Percentiles rank a stretch among this genome's conserved stretches.
Evolutionary conservation across 2,113 vertebrate genomes (phyloP).

Genomic region (Delphinapterus leucas): DNA sequence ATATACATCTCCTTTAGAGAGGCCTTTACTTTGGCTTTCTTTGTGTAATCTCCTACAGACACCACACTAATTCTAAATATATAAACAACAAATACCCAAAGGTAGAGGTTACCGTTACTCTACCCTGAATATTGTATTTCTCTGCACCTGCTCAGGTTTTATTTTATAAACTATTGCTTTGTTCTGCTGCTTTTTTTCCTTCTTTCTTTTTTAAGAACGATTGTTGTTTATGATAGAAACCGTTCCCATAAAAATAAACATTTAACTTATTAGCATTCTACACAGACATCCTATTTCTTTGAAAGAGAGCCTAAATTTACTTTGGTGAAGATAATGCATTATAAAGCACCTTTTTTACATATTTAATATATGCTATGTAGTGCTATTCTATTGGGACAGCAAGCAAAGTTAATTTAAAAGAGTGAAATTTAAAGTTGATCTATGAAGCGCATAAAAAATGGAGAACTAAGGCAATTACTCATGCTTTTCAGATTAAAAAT

Average conservation of each 20-base stretch:
- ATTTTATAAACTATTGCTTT: slow-evolving; percentile 28
- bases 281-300: slow-evolving; percentile 1
- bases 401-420: slow-evolving; percentile 61
- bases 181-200: slow-evolving; percentile 15
- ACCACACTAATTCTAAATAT: slow-evolving; percentile 26
- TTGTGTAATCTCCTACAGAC: slow-evolving; percentile 35
- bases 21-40: slow-evolving; percentile 46
- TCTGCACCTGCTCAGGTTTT: slow-evolving; percentile 2
- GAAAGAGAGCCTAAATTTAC: slow-evolving; percentile 32
- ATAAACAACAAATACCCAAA: slow-evolving; percentile 45
- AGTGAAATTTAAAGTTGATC: slow-evolving; percentile 50
- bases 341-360: slow-evolving; percentile 32
- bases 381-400: slow-evolving; percentile 7
- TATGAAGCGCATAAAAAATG: slow-evolving; percentile 25
- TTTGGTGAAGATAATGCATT: slow-evolving; percentile 58
- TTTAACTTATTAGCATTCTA: slow-evolving; percentile 59
- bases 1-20: slow-evolving; percentile 29
- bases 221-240: slow-evolving; percentile 45
- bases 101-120: not conserved
- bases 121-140: not conserved
- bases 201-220: not conserved
- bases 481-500: slow-evolving; percentile 5
- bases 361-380: slow-evolving; percentile 37
- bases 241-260: slow-evolving; percentile 48
- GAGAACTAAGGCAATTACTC: slow-evolving; percentile 20